A percentile compares a stretch with the other conserved stretches of the same genome.
Evolutionary conservation across 2,113 vertebrate species (phyloP).

Genomic region (Orycteropus afer): DNA sequence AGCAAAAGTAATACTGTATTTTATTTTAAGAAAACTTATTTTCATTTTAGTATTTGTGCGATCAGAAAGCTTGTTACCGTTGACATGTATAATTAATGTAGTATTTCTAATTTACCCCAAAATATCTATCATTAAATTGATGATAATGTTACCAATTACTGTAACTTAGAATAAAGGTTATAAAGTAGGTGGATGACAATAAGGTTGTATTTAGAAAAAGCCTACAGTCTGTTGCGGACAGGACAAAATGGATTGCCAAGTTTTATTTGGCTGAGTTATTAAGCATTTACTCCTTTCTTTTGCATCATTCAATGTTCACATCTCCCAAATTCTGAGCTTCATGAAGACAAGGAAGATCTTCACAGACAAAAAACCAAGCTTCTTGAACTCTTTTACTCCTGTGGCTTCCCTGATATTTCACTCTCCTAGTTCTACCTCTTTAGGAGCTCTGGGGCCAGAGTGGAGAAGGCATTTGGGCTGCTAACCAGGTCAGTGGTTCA

Average conservation of each 20-base stretch:
- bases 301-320: background rate
- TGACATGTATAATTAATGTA: background rate
- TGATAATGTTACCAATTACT: background rate
- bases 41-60: conserved; percentile 8
- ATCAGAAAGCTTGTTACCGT: background rate
- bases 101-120: background rate
- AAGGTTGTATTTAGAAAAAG: background rate
- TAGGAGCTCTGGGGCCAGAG: no score
- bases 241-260: background rate
- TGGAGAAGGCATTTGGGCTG: no score
- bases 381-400: background rate
- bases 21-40: conserved; percentile 16
- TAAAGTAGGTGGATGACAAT: background rate
- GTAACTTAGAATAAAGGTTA: background rate
- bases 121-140: background rate
- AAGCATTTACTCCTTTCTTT: background rate
- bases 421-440: background rate
- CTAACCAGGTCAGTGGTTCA: no score
- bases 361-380: background rate
- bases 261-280: background rate
- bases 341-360: background rate
- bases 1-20: background rate
- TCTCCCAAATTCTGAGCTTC: background rate
- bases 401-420: background rate
- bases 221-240: background rate